These are phyloP conservation scores for Drosophila algonquin DNA, from an alignment of 2,888 invertebrate species.

Conservation along the genomic window DNA sequence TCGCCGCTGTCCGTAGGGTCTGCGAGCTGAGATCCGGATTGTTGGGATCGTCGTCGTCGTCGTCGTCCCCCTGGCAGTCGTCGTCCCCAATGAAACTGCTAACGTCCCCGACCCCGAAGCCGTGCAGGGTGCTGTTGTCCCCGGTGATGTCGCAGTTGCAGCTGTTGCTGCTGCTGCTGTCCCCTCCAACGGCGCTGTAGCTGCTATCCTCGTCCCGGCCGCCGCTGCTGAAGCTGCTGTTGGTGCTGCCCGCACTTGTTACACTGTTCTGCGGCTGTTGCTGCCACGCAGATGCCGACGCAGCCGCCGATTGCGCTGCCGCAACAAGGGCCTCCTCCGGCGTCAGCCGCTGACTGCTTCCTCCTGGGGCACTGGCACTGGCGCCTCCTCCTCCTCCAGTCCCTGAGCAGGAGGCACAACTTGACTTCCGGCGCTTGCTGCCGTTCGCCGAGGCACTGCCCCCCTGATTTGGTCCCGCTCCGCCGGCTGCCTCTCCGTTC, in stretches of 20 bases:
- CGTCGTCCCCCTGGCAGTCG: conserved; percentile 61
- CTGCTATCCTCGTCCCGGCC: conserved; percentile 68
- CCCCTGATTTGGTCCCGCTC: conserved; percentile 22
- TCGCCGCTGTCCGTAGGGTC: conserved; percentile 69
- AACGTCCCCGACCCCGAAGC: conserved; percentile 80
- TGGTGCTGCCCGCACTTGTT: conserved; percentile 70
- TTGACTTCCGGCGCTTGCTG: conserved; percentile 66
- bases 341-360: conserved; percentile 57
- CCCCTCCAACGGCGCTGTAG: conserved; percentile 65
- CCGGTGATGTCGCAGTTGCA: conserved; percentile 82
- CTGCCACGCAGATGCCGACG: conserved; percentile 55
- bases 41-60: conserved; percentile 59
- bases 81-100: conserved; percentile 77
- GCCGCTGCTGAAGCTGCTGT: conserved; percentile 68
- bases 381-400: conserved; percentile 16
- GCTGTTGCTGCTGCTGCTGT: conserved; percentile 81
- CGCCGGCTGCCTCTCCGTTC: conserved; percentile 2
- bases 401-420: conserved; percentile 63
- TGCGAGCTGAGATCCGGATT: conserved; percentile 65
- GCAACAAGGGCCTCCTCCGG: conserved; percentile 62
- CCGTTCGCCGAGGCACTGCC: conserved; percentile 26
- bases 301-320: conserved; percentile 44
- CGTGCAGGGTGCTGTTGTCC: conserved; percentile 80
- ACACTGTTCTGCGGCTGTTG: conserved; percentile 72
- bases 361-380: conserved; percentile 26